phyloP scores from a whole-genome alignment of 2,797 vertebrate genomes.

The Serranus cabrilla region DNA sequence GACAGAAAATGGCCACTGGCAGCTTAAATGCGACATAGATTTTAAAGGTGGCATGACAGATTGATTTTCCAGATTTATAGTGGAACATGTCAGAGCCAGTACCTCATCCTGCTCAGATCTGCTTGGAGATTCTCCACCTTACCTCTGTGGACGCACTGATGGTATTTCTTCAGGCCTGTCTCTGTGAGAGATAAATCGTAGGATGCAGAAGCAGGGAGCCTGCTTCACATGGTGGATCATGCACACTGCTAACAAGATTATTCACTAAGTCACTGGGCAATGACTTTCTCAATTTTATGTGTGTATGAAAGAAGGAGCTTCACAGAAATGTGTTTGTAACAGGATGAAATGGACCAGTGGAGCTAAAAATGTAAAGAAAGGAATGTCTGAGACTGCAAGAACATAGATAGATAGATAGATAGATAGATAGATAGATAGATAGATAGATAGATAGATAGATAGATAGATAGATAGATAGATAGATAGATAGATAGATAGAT shows the following conservation, averaged over 20 bases:
- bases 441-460: too few relatives aligned
- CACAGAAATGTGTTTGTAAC: neutral
- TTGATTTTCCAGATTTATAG: constrained; percentile 39
- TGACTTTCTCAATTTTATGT: constrained; percentile 12
- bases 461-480: too few relatives aligned
- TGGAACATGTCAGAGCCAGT: neutral
- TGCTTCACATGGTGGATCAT: constrained; percentile 3
- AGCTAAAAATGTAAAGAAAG: neutral
- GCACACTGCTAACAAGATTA: constrained; percentile 22
- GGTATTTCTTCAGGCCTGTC: constrained; percentile 18
- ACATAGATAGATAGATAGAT: neutral
- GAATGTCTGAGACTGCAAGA: neutral
- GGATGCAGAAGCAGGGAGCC: constrained; percentile 21
- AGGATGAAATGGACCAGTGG: neutral
- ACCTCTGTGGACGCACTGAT: constrained; percentile 17
- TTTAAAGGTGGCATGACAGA: constrained; percentile 14
- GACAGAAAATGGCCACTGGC: constrained; percentile 2
- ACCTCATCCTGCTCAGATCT: constrained; percentile 20
- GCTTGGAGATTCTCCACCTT: constrained; percentile 11
- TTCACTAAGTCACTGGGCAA: constrained; percentile 43
- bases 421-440: neutral
- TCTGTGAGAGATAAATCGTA: constrained; percentile 23
- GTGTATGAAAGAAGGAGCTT: constrained; percentile 7
- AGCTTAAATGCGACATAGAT: constrained; percentile 1
- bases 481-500: too few relatives aligned